A percentile compares a stretch with the other conserved stretches of the same genome.
Evolutionary conservation across 2,113 vertebrate genomes (phyloP).

Genomic region (Geococcyx californianus): DNA sequence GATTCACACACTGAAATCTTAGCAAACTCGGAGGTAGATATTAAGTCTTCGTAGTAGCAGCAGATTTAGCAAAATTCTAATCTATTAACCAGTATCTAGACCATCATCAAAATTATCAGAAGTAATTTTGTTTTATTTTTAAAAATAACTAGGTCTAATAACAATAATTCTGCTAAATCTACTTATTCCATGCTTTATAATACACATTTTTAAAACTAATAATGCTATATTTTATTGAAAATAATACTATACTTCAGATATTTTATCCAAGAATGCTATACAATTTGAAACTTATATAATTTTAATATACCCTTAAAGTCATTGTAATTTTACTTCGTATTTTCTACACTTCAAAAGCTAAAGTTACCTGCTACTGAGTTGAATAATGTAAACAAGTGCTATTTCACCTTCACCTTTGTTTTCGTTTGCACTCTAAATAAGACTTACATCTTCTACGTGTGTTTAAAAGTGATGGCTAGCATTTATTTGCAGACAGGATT

Average conservation of each 20-base stretch:
- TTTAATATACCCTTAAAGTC: neutral
- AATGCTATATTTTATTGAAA: neutral
- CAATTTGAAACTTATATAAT: neutral
- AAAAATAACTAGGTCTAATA: neutral
- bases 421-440: neutral
- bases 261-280: neutral
- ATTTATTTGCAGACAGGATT: neutral
- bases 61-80: neutral
- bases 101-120: neutral
- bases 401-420: constrained; percentile 13
- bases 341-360: neutral
- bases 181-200: neutral
- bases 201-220: neutral
- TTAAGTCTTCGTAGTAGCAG: neutral
- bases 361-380: neutral
- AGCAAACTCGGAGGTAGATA: neutral
- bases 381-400: neutral
- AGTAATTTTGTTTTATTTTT: neutral
- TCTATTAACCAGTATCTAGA: neutral
- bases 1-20: neutral
- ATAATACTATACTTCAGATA: neutral
- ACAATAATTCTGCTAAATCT: neutral
- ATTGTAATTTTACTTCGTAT: neutral
- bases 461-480: neutral
- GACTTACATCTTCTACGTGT: neutral